These are phyloP conservation scores for Eristalis pertinax DNA, from an alignment of 2,888 invertebrate genomes.

Conservation along the genomic window DNA sequence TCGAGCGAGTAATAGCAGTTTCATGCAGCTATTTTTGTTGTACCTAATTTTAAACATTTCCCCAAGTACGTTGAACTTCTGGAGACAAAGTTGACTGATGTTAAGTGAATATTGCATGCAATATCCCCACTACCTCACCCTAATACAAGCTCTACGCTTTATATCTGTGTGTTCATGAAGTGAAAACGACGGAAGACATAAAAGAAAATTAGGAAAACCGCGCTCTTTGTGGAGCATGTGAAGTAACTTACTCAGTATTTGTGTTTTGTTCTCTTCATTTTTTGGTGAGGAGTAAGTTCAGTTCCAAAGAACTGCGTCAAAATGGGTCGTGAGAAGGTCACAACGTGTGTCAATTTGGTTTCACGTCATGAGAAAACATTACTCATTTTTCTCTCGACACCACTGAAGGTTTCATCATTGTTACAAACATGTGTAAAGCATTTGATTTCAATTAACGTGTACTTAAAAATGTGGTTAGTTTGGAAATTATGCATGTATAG, in stretches of 20 bases:
- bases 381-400: neutral
- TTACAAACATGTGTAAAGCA: neutral
- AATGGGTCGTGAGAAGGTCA: neutral
- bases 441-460: neutral
- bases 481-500: neutral
- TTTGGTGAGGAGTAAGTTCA: neutral
- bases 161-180: neutral
- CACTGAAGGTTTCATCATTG: neutral
- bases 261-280: neutral
- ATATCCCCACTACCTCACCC: neutral
- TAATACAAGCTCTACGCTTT: neutral
- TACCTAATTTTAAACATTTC: neutral
- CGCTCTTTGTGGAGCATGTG: neutral
- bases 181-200: neutral
- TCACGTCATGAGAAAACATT: neutral
- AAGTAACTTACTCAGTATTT: neutral
- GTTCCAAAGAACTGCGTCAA: neutral
- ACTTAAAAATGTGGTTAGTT: neutral
- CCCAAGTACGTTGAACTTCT: neutral
- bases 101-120: neutral
- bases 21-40: neutral
- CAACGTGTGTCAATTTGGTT: neutral
- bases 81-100: neutral
- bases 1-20: neutral
- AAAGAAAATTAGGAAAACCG: neutral